Base-by-base conservation (phyloP, 2,797 vertebrate species). In the Sebastiscus albofasciatus region DNA sequence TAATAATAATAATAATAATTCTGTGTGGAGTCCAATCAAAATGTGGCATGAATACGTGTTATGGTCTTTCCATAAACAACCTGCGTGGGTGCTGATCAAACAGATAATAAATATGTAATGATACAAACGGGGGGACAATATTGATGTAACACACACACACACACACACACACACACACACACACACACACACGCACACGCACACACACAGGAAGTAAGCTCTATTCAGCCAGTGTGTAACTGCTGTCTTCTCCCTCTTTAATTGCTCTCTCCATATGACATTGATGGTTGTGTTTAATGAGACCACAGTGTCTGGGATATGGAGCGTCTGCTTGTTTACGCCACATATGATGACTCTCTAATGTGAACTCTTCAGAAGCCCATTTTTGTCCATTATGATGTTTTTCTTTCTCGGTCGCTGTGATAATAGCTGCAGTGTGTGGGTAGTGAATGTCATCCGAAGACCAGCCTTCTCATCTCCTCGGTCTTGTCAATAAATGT, bases 301-400 rank as follows among this genome's bases (percentile, higher is more conserved):
- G 73, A 67, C 75, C 74, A 22, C 33, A 16, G 66, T 22, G 14
- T 49, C 73, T 71, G 10, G 14, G 70, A 80, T 75, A 61, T 39
- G 27, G 64, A 80, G 80, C 27, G 36, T 75, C 72, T 87, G 72
- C 68, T 79, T 90, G 77, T 89, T 84, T 83, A 73, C 64, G 46
- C 56, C 56, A 79, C 70, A 58, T 71, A 24, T 29, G 8, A 77
- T 22, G 22, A 75, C 24, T 67, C 24, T 72, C 12, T 46, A 39
- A 77, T 70, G 64, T 62, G 22, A 73, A 79, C 36, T 24, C 73
- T 55, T 64, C 64, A 29, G 8, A 71, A 58, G 39, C 36, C 27
- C 29, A 55, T 77, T 82, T 62, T 22, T 55, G 29, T 46, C 67
- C 64, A 69, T 73, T 39, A 46, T 33, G 22, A 52, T 67, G 18